These are phyloP conservation scores for Heliconius aoede DNA, from an alignment of 2,888 invertebrate genomes.

Conservation along the genomic window DNA sequence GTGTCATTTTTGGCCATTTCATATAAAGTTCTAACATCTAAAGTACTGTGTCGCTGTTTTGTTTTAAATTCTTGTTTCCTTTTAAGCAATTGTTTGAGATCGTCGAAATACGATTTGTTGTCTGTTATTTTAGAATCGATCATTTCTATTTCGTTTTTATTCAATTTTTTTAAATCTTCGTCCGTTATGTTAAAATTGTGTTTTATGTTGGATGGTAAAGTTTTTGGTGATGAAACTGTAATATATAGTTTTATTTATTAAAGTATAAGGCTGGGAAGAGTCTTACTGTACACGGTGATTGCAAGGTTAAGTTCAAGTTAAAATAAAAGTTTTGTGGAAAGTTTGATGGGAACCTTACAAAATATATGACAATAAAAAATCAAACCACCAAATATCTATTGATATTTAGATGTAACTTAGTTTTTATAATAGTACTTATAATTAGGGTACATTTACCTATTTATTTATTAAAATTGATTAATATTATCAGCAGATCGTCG, in stretches of 20 bases:
- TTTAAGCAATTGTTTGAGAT: slow-evolving; percentile 64
- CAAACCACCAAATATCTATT: too few species aligned
- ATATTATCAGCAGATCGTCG: too few species aligned
- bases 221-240: slow-evolving; percentile 47
- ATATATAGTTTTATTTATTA: slow-evolving; percentile 18
- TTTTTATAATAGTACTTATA: too few species aligned
- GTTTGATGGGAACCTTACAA: too few species aligned
- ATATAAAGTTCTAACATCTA: slow-evolving; percentile 67
- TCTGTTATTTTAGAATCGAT: slow-evolving; percentile 68
- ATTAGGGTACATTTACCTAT: too few species aligned
- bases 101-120: slow-evolving; percentile 70
- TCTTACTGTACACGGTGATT: too few species aligned
- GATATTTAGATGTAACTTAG: too few species aligned
- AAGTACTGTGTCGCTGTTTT: slow-evolving; percentile 56
- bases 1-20: slow-evolving; percentile 64
- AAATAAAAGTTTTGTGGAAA: too few species aligned
- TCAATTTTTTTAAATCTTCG: slow-evolving; percentile 60
- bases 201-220: slow-evolving; percentile 58
- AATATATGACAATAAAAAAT: too few species aligned
- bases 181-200: slow-evolving; percentile 59
- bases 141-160: slow-evolving; percentile 71
- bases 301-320: too few species aligned
- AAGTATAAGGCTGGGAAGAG: neutral
- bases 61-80: slow-evolving; percentile 54
- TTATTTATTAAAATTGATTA: too few species aligned